Evolutionary conservation across 2,797 vertebrate species (phyloP).

Genomic region (Falco naumanni): DNA sequence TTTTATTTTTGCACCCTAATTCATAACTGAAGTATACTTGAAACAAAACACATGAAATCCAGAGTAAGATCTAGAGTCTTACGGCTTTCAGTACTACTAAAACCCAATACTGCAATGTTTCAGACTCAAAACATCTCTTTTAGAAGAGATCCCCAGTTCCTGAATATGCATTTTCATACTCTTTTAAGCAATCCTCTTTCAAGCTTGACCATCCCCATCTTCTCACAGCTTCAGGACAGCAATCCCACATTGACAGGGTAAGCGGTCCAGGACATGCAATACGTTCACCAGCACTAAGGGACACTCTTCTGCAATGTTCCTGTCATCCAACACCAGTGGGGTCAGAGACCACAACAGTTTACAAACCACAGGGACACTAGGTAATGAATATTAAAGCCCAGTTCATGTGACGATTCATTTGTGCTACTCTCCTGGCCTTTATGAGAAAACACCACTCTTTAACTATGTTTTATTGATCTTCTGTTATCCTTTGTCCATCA

Average conservation of each 20-base stretch:
- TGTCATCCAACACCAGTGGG: conserved; percentile 19
- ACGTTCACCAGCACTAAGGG: not conserved
- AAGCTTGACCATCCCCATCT: not conserved
- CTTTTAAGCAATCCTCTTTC: not conserved
- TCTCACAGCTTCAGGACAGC: not conserved
- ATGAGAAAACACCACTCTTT: not conserved
- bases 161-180: not conserved
- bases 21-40: not conserved
- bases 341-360: not conserved
- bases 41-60: not conserved
- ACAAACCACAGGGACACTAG: not conserved
- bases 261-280: not conserved
- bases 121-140: not conserved
- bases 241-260: not conserved
- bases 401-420: not conserved
- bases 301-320: not conserved
- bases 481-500: not conserved
- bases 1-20: not conserved
- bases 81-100: not conserved
- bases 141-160: not conserved
- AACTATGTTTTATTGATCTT: conserved; percentile 13
- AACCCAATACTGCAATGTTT: not conserved
- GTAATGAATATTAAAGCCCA: not conserved
- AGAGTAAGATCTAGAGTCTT: not conserved
- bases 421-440: not conserved